A percentile compares a stretch with the other conserved stretches of the same genome.
These are phyloP conservation scores for Melanerpes aurifrons DNA, from an alignment of 2,113 vertebrate species.

Conservation along the genomic window DNA sequence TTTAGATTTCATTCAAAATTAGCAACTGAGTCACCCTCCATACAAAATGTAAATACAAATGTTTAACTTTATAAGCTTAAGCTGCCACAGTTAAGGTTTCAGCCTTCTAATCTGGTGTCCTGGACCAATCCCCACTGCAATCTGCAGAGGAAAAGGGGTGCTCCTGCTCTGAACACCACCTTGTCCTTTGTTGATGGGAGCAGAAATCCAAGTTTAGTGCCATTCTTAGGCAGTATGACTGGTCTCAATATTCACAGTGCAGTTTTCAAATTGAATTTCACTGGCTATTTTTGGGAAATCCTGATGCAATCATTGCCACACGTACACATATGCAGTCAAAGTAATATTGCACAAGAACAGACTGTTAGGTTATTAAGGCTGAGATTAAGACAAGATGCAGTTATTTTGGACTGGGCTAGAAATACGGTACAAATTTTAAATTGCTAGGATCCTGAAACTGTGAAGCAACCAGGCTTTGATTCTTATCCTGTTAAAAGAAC, in stretches of 20 bases:
- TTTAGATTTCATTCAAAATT: not conserved
- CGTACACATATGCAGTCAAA: accelerated
- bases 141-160: accelerated
- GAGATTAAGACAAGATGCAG: not conserved
- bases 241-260: not conserved
- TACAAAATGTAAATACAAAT: not conserved
- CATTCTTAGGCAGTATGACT: not conserved
- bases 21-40: not conserved
- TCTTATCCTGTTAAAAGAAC: not conserved
- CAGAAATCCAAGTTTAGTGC: not conserved
- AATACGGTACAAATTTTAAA: not conserved
- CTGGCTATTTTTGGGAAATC: not conserved
- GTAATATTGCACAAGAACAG: not conserved
- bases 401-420: not conserved
- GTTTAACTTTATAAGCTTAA: not conserved
- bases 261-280: not conserved
- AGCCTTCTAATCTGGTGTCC: not conserved
- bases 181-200: not conserved
- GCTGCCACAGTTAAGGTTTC: not conserved
- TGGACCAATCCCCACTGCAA: not conserved
- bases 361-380: not conserved
- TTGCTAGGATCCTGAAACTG: not conserved
- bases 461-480: not conserved
- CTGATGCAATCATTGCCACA: accelerated
- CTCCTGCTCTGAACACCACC: not conserved